Evolutionary conservation across 2,888 invertebrate genomes (phyloP).

Genomic region (Eulithis testata): DNA sequence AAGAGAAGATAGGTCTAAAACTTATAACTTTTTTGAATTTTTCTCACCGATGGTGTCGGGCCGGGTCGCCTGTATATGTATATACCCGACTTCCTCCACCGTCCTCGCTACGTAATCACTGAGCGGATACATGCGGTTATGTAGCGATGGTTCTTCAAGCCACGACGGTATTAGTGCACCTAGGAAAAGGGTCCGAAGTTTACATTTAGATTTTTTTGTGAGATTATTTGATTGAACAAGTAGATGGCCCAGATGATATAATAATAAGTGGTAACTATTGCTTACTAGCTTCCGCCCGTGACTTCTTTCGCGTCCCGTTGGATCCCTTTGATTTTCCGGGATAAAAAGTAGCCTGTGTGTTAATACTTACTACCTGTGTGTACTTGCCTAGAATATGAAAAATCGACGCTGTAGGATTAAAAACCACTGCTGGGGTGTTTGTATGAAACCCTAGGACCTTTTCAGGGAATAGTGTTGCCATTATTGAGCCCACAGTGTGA

Average conservation of each 20-base stretch:
- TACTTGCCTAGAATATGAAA: slow-evolving; percentile 65
- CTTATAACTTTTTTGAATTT: too few species aligned
- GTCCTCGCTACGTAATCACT: slow-evolving; percentile 49
- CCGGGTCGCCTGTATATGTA: slow-evolving; percentile 87
- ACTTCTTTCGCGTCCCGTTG: too few species aligned
- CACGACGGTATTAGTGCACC: slow-evolving; percentile 80
- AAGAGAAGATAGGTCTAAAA: too few species aligned
- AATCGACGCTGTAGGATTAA: slow-evolving; percentile 49
- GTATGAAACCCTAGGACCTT: slow-evolving; percentile 82
- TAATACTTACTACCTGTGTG: too few species aligned
- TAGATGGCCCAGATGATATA: too few species aligned
- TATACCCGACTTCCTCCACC: slow-evolving; percentile 66
- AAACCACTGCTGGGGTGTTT: slow-evolving; percentile 82
- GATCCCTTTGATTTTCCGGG: too few species aligned
- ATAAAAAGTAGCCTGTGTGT: too few species aligned
- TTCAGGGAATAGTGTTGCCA: slow-evolving; percentile 87
- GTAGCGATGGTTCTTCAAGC: slow-evolving; percentile 74
- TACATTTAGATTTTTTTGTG: too few species aligned
- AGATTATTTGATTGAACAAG: too few species aligned
- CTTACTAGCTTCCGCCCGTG: too few species aligned
- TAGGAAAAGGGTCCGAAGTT: slow-evolving; percentile 43
- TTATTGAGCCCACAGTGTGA: slow-evolving; percentile 79
- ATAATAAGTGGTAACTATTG: too few species aligned
- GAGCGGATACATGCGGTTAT: slow-evolving; percentile 79
- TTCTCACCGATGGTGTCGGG: slow-evolving; percentile 88